A percentile compares a stretch with the other conserved stretches of the same genome.
Conservation (phyloP, 2,888 invertebrate species). For the Mimumesa dahlbomi region DNA sequence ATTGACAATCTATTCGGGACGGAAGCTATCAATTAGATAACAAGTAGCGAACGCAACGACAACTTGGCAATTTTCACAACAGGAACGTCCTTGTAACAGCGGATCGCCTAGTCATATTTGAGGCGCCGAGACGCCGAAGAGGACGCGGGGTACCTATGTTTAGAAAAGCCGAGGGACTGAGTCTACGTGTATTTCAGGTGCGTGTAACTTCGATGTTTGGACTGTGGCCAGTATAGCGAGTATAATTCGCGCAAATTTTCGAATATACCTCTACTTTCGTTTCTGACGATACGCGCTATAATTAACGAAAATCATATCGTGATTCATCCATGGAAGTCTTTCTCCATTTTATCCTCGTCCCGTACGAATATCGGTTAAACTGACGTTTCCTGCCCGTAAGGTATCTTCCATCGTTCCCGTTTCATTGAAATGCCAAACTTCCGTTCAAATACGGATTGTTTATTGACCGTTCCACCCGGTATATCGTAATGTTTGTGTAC, state of each 20-base stretch:
- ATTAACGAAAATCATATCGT: conserved; percentile 59
- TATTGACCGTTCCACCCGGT: conserved; percentile 47
- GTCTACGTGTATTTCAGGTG: conserved; percentile 75
- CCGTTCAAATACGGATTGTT: conserved; percentile 45
- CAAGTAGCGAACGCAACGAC: not conserved
- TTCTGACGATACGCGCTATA: conserved; percentile 67
- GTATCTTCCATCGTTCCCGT: not conserved
- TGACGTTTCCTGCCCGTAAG: not conserved
- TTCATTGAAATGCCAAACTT: conserved; percentile 41
- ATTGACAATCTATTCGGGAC: not conserved
- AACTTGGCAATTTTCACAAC: conserved; percentile 25
- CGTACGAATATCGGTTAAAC: not conserved
- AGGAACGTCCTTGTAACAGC: conserved; percentile 66
- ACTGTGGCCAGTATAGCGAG: conserved; percentile 70
- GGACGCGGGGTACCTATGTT: conserved; percentile 70
- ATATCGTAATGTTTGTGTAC: conserved; percentile 25
- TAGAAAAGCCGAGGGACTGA: conserved; percentile 70
- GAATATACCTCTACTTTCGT: conserved; percentile 63
- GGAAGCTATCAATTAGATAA: not conserved
- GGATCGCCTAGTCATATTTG: conserved; percentile 26
- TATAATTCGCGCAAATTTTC: conserved; percentile 71
- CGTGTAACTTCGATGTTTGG: conserved; percentile 69
- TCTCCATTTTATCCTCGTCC: conserved; percentile 3
- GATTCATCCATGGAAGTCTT: conserved; percentile 48
- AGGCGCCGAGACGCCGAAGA: conserved; percentile 48